These are phyloP conservation scores for Calliopsis andreniformis DNA, from an alignment of 1,140 invertebrate species.

Conservation along the genomic window DNA sequence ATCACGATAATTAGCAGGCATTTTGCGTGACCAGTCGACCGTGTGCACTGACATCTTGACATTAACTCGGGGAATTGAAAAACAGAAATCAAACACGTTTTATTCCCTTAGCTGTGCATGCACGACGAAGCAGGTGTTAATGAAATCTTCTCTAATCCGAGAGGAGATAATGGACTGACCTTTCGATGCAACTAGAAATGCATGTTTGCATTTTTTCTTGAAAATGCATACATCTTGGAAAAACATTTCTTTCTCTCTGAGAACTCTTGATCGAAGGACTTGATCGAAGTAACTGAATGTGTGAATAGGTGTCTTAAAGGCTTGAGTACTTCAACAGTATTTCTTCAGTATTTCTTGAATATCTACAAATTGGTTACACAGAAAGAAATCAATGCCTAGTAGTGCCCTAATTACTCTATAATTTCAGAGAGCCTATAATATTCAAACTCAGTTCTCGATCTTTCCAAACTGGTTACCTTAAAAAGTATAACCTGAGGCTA, in stretches of 20 bases:
- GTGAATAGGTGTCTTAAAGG: too few relatives aligned
- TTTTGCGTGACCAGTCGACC: slow-evolving; percentile 64
- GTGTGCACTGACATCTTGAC: slow-evolving; percentile 74
- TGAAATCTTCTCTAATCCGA: slow-evolving; percentile 19
- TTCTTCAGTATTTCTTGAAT: too few relatives aligned
- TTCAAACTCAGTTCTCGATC: too few relatives aligned
- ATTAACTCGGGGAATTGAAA: slow-evolving; percentile 60
- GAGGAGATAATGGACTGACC: background rate
- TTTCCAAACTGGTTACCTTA: too few relatives aligned
- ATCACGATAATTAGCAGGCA: slow-evolving; percentile 67
- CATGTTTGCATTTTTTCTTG: background rate
- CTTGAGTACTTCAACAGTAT: too few relatives aligned
- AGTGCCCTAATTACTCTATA: too few relatives aligned
- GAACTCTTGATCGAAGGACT: background rate
- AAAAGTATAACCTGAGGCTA: too few relatives aligned
- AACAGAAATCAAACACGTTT: slow-evolving; percentile 38
- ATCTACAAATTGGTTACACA: too few relatives aligned
- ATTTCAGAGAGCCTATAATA: too few relatives aligned
- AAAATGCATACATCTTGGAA: background rate
- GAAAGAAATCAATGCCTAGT: too few relatives aligned
- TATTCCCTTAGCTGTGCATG: background rate
- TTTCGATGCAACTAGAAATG: background rate
- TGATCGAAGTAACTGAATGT: too few relatives aligned
- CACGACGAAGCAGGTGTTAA: slow-evolving; percentile 29
- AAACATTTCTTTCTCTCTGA: background rate